Base-by-base conservation (phyloP, 2,113 vertebrate species). In the Elachura formosa region DNA sequence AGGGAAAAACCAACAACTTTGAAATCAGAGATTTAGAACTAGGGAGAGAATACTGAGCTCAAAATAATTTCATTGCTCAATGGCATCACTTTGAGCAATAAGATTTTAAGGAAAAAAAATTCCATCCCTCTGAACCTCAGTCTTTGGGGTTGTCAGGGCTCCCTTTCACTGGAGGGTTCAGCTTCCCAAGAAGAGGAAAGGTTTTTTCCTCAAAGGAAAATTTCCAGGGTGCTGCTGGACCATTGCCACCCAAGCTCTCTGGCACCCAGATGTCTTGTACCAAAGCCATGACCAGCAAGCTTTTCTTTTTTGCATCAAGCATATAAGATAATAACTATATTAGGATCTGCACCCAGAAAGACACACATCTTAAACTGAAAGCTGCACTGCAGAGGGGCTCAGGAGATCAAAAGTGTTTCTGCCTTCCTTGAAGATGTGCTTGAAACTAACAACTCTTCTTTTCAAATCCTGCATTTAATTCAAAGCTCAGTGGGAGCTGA, bases 351-450 rank as follows among this genome's bases (percentile, higher is more conserved):
- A 3, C 31, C 40, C 76, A 67, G 43, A 28, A 41, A 83, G 95
- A 69, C 17, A 14, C 54, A 36, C 6, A 6, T 11, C 76, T 84
- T 73, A 96, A 75, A 67, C 31, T 31, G 95, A 75, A 93, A 92
- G 51, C 74, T 94, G 43, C 41, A 25, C 63, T 52, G 77, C 51
- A 78, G 56, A 95, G 48, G 74, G 67, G 52, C 92, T 89, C 18
- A 4, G 75, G 46, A 96, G 75, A 92, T 95, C 82, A 97, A 91
- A 93, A 81, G 43, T 33, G 49, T 90, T 67, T 91, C 77, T 90
- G 82, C 75, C 41, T 93, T 95, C 77, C 93, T 96, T 84, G 96
- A 96, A 96, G 91, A 6, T 80, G 20, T 87, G 51, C n/a, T 72
- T 80, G 90, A 93, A 97, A 93, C 74, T 91, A 96, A 67, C 67